Conservation (phyloP, 2,888 invertebrate species). For the Aphrophora alni region DNA sequence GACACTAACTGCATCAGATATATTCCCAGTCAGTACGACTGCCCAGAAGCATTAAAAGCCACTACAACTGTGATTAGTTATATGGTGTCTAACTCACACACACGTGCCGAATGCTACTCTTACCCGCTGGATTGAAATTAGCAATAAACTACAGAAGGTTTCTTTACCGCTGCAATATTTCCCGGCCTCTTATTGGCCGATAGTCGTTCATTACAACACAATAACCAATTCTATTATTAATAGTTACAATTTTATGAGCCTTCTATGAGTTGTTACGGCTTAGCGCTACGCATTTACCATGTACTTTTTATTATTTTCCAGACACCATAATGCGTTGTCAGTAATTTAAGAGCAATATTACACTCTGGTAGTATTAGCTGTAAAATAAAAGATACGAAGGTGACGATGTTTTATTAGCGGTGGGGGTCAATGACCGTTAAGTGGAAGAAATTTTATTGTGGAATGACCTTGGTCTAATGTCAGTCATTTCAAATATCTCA, state of each 20-base stretch:
- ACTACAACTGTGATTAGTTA: too few relatives aligned
- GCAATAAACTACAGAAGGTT: background rate
- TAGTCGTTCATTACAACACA: background rate
- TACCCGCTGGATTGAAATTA: background rate
- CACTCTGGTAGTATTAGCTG: background rate
- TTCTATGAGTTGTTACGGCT: background rate
- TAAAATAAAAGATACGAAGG: background rate
- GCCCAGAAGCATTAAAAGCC: too few relatives aligned
- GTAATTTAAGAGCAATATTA: background rate
- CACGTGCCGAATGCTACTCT: background rate
- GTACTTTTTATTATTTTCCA: background rate
- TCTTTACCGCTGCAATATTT: too few relatives aligned
- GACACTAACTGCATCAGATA: too few relatives aligned
- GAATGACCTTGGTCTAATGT: too few relatives aligned
- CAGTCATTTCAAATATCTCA: too few relatives aligned
- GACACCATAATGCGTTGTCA: background rate
- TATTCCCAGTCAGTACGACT: too few relatives aligned
- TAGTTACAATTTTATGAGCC: background rate
- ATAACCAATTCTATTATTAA: slow-evolving; percentile 6
- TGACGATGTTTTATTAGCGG: background rate
- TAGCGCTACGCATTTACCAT: background rate
- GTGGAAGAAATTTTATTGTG: background rate
- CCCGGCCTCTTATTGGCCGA: background rate
- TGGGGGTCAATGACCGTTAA: background rate
- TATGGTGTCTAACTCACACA: background rate